Base-by-base conservation (phyloP, 2,113 vertebrate species). In the Peromyscus californicus region DNA sequence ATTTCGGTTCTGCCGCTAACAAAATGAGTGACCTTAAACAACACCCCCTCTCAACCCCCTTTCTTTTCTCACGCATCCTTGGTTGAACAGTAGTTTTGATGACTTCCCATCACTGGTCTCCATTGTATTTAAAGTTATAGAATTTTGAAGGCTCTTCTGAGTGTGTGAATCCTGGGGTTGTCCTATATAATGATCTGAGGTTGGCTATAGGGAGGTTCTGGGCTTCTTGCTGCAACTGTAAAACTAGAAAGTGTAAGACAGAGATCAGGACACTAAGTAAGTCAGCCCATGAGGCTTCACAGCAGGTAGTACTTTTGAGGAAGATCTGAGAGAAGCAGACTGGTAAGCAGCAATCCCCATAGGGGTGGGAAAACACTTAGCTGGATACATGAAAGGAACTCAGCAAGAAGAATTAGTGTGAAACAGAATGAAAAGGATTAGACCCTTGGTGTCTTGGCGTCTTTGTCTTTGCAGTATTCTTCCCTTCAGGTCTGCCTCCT, bases 1-100 rank as follows among this genome's bases (percentile, higher is more conserved):
- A 94, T 97, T 92, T 21, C 36, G 91, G 42, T n/a, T 92, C 51
- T 94, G 57, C n/a, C 51, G 54, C 24, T 70, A 78, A 78, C 78
- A 93, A 93, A 15, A 63, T 87, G 13, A 87, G 7, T 91, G 79
- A 96, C 42, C 70, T 80, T 84, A 54, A 79, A 74, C 78, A 65
- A 42, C 51, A 57, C 13, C 11, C 54, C 11, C 13, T 54, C 54
- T 15, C 54, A 36, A 36, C 6, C 78, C 24, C 42, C 19, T 75
- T 57, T 69, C 26, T 5, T 67, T 39, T 67, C 2, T 26, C n/a
- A 51, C 5, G 31, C 0, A 92, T 31, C 10, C 33, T 91, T 93
- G 54, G 42, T 3, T 78, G 72, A 94, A 82, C 4, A 51, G 17
- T 36, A 10, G 16, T 85, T 45, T 78, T 78, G 21, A 75, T 79